phyloP scores from a whole-genome alignment of 2,113 vertebrate species.

The Halcyon malimbica region DNA sequence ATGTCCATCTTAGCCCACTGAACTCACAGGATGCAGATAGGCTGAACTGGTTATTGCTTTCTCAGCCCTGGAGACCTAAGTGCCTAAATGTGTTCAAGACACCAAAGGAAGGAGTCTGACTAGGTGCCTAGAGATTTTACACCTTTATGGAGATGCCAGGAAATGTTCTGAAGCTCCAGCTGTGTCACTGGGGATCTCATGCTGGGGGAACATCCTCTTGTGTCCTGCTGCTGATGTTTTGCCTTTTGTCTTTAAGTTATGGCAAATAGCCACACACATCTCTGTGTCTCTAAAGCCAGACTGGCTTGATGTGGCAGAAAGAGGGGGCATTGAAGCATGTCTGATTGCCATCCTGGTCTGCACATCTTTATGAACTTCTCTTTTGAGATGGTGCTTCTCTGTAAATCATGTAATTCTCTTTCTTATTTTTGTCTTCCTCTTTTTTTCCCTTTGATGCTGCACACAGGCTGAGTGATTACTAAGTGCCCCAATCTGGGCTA shows the following conservation, averaged over 20 bases:
- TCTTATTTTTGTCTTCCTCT: background rate
- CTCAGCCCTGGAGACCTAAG: background rate
- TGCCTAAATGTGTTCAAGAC: background rate
- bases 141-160: background rate
- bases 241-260: background rate
- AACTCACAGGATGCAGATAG: background rate
- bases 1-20: background rate
- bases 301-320: background rate
- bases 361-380: background rate
- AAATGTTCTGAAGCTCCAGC: background rate
- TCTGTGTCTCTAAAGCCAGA: background rate
- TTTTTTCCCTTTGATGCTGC: background rate
- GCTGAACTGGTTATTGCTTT: background rate
- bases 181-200: background rate
- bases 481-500: background rate
- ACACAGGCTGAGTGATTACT: background rate
- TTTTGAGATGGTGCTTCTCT: background rate
- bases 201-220: background rate
- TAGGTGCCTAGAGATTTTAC: background rate
- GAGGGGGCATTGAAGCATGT: background rate
- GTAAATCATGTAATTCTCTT: background rate
- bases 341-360: background rate
- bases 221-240: background rate
- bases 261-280: fast-evolving
- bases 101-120: background rate